Percentiles rank a stretch among this genome's conserved stretches.
These are phyloP conservation scores for Neuroscelio doddi DNA, from an alignment of 2,888 invertebrate genomes.

Conservation along the genomic window DNA sequence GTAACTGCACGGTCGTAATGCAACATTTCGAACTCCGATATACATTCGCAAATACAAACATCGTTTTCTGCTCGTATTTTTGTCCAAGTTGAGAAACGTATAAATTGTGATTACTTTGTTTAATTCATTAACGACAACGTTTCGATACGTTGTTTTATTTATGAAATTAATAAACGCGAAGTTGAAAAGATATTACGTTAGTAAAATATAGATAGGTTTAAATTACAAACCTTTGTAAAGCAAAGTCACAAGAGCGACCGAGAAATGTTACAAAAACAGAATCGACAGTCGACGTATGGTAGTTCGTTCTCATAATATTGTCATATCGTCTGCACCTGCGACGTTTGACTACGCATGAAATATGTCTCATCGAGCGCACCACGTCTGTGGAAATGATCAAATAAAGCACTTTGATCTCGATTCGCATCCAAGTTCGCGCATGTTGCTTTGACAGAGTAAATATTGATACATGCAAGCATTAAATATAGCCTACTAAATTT, in stretches of 20 bases:
- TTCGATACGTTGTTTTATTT: too few species aligned
- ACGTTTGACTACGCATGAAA: constrained; percentile 34
- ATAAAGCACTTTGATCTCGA: constrained; percentile 59
- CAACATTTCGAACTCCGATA: too few species aligned
- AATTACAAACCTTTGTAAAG: too few species aligned
- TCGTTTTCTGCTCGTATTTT: too few species aligned
- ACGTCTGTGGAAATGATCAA: constrained; percentile 29
- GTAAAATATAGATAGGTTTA: too few species aligned
- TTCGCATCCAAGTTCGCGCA: constrained; percentile 47
- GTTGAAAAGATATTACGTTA: too few species aligned
- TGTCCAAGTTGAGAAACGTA: too few species aligned
- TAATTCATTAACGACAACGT: too few species aligned
- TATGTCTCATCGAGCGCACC: constrained; percentile 5
- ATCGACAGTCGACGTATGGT: constrained; percentile 40
- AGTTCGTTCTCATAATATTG: constrained; percentile 56
- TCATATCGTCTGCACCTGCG: constrained; percentile 57
- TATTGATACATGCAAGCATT: background rate
- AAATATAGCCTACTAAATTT: background rate
- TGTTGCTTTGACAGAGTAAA: constrained; percentile 5
- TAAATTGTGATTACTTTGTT: too few species aligned
- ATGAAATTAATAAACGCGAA: too few species aligned
- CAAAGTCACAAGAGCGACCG: constrained; percentile 22
- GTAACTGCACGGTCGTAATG: background rate
- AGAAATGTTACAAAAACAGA: constrained; percentile 48
- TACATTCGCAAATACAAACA: too few species aligned